Percentiles rank a stretch among this genome's conserved stretches.
phyloP scores from a whole-genome alignment of 2,113 vertebrate species.

The Urocolius indicus region DNA sequence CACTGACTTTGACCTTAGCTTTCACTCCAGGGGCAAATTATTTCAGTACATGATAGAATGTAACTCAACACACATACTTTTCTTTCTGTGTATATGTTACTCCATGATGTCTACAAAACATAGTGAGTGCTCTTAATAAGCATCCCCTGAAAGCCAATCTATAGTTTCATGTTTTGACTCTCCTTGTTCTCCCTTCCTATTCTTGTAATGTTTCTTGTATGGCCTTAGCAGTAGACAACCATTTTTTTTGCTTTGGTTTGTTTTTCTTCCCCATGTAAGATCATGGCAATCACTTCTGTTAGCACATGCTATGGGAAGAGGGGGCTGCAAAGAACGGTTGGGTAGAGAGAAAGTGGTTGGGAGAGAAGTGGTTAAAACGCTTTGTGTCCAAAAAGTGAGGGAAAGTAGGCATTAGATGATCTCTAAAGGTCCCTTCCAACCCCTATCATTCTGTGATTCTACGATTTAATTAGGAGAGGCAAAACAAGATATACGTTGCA shows the following conservation, averaged over 20 bases:
- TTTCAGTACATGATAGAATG: not conserved
- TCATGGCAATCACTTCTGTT: not conserved
- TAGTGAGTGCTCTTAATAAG: not conserved
- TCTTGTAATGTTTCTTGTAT: not conserved
- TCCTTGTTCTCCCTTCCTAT: not conserved
- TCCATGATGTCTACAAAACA: not conserved
- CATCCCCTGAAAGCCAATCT: not conserved
- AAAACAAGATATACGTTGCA: not conserved
- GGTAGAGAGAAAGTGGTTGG: not conserved
- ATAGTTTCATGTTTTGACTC: not conserved
- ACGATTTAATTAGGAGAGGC: too few species aligned
- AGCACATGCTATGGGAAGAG: not conserved
- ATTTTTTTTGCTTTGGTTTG: accelerated
- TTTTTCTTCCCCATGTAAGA: not conserved
- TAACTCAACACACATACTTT: not conserved
- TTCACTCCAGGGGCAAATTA: not conserved
- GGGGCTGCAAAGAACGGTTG: not conserved
- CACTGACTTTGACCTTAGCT: not conserved
- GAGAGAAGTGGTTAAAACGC: not conserved
- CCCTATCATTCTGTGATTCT: too few species aligned
- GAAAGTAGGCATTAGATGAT: not conserved
- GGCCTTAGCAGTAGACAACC: not conserved
- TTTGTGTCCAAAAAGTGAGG: not conserved
- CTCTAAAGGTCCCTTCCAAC: too few species aligned
- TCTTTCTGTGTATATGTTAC: not conserved